These are phyloP conservation scores for Fragum fragum DNA, from an alignment of 2,888 invertebrate genomes.

Conservation along the genomic window DNA sequence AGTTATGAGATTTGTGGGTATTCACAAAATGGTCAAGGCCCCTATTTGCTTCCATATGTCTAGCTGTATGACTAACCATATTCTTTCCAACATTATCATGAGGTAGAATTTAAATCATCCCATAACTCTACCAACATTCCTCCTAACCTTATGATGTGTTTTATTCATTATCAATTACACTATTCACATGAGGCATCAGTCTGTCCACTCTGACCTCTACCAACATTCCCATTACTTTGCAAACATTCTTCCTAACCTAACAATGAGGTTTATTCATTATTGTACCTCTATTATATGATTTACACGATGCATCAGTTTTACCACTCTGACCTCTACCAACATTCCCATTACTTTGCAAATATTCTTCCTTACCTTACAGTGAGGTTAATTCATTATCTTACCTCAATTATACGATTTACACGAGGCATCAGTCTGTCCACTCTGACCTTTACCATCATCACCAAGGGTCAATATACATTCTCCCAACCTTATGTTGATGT, in stretches of 20 bases:
- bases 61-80: too few species aligned
- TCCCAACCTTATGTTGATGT: too few species aligned
- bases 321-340: constrained; percentile 97
- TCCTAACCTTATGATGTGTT: too few species aligned
- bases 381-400: constrained; percentile 82
- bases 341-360: constrained; percentile 89
- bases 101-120: too few species aligned
- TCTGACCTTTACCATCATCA: constrained; percentile 97
- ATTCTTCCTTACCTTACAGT: too few species aligned
- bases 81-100: too few species aligned
- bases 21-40: too few species aligned
- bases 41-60: too few species aligned
- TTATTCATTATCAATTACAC: constrained; percentile 90
- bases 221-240: constrained; percentile 97
- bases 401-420: constrained; percentile 98
- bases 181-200: constrained; percentile 96
- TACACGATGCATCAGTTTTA: constrained; percentile 95
- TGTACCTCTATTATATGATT: too few species aligned
- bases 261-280: too few species aligned
- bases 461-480: constrained; percentile 91
- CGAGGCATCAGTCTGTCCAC: constrained; percentile 98
- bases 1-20: too few species aligned
- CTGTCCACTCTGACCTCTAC: constrained; percentile 98
- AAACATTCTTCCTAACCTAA: constrained; percentile 88
- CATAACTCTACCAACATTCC: too few species aligned